Percentiles rank a stretch among this genome's conserved stretches.
phyloP scores from a whole-genome alignment of 2,113 vertebrate genomes.

The Benitochromis conjunctus region DNA sequence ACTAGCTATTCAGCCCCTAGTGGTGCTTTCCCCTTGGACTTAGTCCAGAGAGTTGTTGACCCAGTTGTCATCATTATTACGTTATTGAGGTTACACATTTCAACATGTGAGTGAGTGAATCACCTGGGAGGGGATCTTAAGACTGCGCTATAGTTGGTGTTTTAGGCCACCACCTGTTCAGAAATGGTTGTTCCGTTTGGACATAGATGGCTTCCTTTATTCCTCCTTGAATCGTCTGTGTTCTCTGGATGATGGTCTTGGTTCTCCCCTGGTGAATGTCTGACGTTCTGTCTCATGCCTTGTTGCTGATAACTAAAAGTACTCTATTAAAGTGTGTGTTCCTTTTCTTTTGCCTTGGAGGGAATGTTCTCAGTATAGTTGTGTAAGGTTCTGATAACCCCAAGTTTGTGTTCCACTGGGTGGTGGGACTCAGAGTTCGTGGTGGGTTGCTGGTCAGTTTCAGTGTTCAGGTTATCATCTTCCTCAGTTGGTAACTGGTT shows the following conservation, averaged over 20 bases:
- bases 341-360: neutral
- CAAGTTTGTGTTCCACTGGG: neutral
- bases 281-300: neutral
- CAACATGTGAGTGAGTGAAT: neutral
- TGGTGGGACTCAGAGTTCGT: neutral
- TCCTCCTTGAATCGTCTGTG: neutral
- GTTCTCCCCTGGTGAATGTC: neutral
- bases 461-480: neutral
- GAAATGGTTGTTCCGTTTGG: neutral
- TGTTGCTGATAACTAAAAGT: neutral
- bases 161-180: neutral
- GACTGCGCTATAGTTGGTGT: neutral
- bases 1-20: neutral
- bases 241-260: neutral
- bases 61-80: neutral
- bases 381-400: neutral
- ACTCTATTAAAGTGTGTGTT: neutral
- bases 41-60: neutral
- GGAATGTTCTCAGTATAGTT: neutral
- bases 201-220: neutral
- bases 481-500: neutral
- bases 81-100: neutral
- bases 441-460: neutral
- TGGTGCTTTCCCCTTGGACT: neutral
- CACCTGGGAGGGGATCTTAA: neutral